phyloP scores from a whole-genome alignment of 2,113 vertebrate species.

The Pluvianellus socialis region DNA sequence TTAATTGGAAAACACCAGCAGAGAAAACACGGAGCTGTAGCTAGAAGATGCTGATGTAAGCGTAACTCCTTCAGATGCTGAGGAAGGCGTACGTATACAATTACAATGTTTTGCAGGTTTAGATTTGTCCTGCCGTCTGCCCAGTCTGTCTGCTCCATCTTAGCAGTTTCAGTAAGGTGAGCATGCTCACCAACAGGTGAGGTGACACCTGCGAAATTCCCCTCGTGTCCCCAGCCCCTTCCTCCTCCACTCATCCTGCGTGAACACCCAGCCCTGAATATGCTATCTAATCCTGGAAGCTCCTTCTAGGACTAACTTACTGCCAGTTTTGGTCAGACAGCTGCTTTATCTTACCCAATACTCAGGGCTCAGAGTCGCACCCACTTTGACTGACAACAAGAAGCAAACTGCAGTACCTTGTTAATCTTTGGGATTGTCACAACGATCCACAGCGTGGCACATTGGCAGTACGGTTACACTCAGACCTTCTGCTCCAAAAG shows the following conservation, averaged over 20 bases:
- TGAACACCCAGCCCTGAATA: background rate
- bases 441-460: background rate
- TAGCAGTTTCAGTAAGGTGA: background rate
- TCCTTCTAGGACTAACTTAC: background rate
- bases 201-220: background rate
- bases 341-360: background rate
- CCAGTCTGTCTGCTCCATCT: background rate
- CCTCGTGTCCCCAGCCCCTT: background rate
- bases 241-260: background rate
- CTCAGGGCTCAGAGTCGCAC: background rate
- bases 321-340: slow-evolving; percentile 1
- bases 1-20: background rate
- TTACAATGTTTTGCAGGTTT: background rate
- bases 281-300: background rate
- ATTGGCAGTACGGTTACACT: background rate
- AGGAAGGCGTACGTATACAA: background rate
- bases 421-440: slow-evolving; percentile 8
- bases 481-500: background rate
- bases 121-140: background rate
- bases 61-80: background rate
- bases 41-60: background rate
- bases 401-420: background rate
- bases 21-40: background rate
- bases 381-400: background rate
- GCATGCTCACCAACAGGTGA: background rate